phyloP scores from a whole-genome alignment of 1,140 invertebrate species.

The Musca domestica region DNA sequence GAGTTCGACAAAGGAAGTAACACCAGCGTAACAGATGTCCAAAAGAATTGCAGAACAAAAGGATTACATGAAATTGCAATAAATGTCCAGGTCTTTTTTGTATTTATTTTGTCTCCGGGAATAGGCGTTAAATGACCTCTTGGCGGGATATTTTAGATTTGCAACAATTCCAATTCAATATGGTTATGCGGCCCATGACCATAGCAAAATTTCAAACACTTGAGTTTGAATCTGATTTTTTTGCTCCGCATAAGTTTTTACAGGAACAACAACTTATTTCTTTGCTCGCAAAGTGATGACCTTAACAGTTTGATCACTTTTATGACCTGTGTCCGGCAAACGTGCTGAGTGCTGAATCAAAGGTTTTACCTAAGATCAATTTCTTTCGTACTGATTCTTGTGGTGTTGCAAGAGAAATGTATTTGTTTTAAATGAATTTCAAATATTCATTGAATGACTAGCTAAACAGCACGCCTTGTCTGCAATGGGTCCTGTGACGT shows the following conservation, averaged over 20 bases:
- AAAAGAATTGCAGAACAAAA: too few species aligned
- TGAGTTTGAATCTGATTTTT: not conserved
- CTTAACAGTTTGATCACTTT: not conserved
- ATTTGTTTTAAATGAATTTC: too few species aligned
- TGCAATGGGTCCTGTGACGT: too few species aligned
- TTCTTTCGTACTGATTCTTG: not conserved
- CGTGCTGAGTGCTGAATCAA: not conserved
- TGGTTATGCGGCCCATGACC: conserved; percentile 5
- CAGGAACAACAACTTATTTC: not conserved
- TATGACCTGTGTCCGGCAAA: not conserved
- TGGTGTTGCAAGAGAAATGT: too few species aligned
- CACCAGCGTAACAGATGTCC: too few species aligned
- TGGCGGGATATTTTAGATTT: not conserved
- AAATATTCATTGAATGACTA: too few species aligned
- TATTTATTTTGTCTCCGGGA: too few species aligned
- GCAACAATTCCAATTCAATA: conserved; percentile 2
- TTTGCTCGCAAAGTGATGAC: not conserved
- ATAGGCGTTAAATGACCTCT: conserved; percentile 13
- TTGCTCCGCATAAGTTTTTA: not conserved
- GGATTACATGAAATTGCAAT: too few species aligned
- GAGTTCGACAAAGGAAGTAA: too few species aligned
- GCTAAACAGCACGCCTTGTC: too few species aligned
- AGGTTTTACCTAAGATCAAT: not conserved
- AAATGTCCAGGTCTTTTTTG: too few species aligned
- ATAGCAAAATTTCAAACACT: conserved; percentile 10